Conservation (phyloP, 1,140 invertebrate genomes). For the Wiebesia pumilae region DNA sequence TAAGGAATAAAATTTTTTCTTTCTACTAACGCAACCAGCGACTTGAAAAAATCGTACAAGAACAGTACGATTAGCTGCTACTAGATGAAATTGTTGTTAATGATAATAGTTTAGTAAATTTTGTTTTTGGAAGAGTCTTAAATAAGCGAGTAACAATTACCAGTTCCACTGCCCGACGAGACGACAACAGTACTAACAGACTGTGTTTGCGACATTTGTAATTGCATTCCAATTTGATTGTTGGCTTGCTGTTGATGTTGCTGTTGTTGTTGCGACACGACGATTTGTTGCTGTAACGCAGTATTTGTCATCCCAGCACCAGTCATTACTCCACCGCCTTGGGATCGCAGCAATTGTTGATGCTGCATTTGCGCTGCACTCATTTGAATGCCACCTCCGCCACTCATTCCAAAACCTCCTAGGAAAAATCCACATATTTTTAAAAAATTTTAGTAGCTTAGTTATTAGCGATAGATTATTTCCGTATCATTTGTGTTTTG, state of each 20-base stretch:
- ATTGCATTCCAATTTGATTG: constrained; percentile 75
- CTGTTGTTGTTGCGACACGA: constrained; percentile 75
- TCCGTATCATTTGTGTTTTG: no score
- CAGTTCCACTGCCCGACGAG: constrained; percentile 65
- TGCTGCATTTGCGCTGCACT: constrained; percentile 76
- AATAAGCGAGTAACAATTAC: constrained; percentile 53
- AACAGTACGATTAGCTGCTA: no score
- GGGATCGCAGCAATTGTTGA: constrained; percentile 73
- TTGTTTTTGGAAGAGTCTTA: not conserved
- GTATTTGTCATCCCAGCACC: constrained; percentile 67
- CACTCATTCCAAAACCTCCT: constrained; percentile 72
- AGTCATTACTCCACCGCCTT: constrained; percentile 66
- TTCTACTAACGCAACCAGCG: no score
- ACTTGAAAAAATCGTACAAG: no score
- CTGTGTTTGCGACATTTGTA: constrained; percentile 75
- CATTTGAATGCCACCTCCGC: constrained; percentile 76
- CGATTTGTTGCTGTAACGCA: constrained; percentile 78
- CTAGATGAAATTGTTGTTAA: no score
- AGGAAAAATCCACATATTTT: constrained; percentile 31
- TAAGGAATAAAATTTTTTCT: no score
- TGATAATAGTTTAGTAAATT: no score
- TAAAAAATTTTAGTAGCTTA: not conserved
- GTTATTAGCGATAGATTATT: no score
- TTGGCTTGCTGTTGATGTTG: constrained; percentile 72
- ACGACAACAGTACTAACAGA: constrained; percentile 68